These are phyloP conservation scores for Danio jaintianensis DNA, from an alignment of 2,797 vertebrate genomes.

Conservation along the genomic window DNA sequence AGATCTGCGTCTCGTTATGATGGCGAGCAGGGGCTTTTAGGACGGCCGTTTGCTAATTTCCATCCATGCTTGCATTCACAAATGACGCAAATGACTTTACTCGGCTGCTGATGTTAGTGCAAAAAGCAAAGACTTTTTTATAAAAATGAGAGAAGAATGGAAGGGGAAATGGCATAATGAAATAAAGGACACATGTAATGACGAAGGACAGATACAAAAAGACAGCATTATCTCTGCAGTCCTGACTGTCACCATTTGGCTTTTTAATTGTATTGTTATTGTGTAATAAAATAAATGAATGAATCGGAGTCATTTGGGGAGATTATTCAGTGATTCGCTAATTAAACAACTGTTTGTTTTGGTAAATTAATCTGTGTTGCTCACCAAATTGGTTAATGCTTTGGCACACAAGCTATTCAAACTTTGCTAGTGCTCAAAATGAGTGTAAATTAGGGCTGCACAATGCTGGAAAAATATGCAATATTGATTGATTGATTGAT, in stretches of 20 bases:
- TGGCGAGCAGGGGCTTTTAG: conserved; percentile 68
- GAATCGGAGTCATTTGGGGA: neutral
- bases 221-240: neutral
- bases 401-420: no score
- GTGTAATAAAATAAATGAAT: no score
- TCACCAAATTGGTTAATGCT: neutral
- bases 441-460: no score
- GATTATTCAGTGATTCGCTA: neutral
- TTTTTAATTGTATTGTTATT: neutral
- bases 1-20: conserved; percentile 72
- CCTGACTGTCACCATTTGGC: neutral
- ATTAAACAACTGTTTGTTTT: neutral
- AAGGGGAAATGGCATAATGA: conserved; percentile 2
- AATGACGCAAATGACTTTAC: conserved; percentile 78
- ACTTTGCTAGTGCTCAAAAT: no score
- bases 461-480: no score
- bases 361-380: neutral
- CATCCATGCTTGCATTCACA: conserved; percentile 58
- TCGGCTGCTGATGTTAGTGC: conserved; percentile 72
- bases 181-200: neutral
- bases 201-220: neutral
- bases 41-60: conserved; percentile 62
- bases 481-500: no score
- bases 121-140: conserved; percentile 30
- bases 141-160: neutral